A percentile compares a stretch with the other conserved stretches of the same genome.
phyloP scores from a whole-genome alignment of 2,797 vertebrate genomes.

The Adrianichthys oophorus region DNA sequence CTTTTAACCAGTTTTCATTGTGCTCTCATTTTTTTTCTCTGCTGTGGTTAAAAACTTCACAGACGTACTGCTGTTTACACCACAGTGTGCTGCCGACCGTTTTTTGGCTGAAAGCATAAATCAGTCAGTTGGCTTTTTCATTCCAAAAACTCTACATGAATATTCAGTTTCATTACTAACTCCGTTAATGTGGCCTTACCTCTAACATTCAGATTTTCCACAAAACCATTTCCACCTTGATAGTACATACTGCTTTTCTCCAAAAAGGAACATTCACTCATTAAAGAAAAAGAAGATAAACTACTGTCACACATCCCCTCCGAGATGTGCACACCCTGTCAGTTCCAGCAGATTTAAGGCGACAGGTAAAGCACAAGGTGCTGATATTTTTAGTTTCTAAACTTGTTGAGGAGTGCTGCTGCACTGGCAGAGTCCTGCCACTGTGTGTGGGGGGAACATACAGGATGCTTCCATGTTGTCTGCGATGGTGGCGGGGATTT shows the following conservation, averaged over 20 bases:
- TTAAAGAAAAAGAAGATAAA: neutral
- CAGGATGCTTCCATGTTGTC: conserved; percentile 29
- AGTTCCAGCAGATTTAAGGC: conserved; percentile 29
- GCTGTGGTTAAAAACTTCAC: conserved; percentile 1
- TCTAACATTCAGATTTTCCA: conserved; percentile 4
- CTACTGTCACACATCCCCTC: neutral
- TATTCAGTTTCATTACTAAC: neutral
- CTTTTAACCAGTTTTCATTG: conserved; percentile 45
- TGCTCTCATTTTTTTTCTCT: conserved; percentile 36
- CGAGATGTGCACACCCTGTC: conserved; percentile 38
- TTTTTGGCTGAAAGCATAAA: conserved; percentile 5
- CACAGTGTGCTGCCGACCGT: neutral
- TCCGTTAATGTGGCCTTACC: neutral
- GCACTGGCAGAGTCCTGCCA: conserved; percentile 39
- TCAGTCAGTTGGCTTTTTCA: conserved; percentile 3
- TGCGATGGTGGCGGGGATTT: conserved; percentile 46
- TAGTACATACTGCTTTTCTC: neutral
- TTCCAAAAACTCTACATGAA: neutral
- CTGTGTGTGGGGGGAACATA: conserved; percentile 31
- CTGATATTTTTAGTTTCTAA: conserved; percentile 45
- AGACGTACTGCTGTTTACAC: conserved; percentile 2
- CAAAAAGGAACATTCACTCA: neutral
- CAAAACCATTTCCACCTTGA: neutral
- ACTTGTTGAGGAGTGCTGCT: conserved; percentile 35
- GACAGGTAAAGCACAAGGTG: conserved; percentile 25